Conservation (phyloP, 2,113 vertebrate species). For the Mohoua ochrocephala region DNA sequence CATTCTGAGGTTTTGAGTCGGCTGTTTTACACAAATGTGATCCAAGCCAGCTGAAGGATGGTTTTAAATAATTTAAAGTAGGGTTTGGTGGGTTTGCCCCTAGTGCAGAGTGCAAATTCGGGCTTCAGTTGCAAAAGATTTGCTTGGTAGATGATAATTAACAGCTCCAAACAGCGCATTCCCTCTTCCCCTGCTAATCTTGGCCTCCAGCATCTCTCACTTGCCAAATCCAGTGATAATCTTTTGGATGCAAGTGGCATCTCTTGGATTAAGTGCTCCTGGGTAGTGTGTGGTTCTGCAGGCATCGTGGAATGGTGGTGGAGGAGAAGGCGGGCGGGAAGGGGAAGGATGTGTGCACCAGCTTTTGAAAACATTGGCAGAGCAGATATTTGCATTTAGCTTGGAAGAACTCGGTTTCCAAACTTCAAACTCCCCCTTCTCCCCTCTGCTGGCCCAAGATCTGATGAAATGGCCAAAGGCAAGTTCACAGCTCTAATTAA, state of each 20-base stretch:
- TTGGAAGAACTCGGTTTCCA: neutral
- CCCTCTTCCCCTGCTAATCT: neutral
- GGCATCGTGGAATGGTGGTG: fast-evolving
- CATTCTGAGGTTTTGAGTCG: neutral
- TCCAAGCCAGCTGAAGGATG: neutral
- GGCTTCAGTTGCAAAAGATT: neutral
- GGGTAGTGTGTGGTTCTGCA: neutral
- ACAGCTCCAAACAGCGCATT: neutral
- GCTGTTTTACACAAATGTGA: neutral
- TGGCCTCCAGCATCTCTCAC: neutral
- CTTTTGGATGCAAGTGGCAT: neutral
- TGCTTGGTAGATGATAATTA: neutral
- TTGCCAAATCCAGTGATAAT: neutral
- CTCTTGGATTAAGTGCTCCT: neutral
- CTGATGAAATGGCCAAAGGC: neutral
- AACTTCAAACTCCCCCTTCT: neutral
- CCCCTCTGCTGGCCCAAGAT: neutral
- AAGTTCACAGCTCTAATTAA: neutral
- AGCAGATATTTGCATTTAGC: neutral
- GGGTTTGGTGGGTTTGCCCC: neutral
- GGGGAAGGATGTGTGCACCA: neutral
- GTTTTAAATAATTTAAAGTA: neutral
- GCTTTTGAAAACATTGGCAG: neutral
- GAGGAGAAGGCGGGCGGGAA: neutral
- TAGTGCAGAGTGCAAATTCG: neutral